These are phyloP conservation scores for Marisa cornuarietis DNA, from an alignment of 1,140 invertebrate species.

Conservation along the genomic window DNA sequence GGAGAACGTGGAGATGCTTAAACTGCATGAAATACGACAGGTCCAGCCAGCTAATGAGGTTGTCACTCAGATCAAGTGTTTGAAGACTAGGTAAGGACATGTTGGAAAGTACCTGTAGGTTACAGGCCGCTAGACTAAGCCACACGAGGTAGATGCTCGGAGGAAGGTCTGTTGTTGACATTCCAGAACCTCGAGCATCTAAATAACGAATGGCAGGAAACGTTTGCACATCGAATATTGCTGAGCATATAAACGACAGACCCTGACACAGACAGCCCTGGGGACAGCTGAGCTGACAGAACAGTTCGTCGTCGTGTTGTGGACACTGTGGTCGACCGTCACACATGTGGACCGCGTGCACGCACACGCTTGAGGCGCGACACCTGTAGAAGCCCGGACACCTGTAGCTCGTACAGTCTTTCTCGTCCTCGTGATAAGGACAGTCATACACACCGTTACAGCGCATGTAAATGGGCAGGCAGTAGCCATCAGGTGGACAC, in stretches of 20 bases:
- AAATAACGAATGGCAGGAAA: too few relatives aligned
- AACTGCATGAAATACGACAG: too few relatives aligned
- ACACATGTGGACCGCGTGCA: constrained; percentile 11
- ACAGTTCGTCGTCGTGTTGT: not conserved
- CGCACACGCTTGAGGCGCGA: not conserved
- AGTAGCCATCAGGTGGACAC: constrained; percentile 8
- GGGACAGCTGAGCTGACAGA: constrained; percentile 6
- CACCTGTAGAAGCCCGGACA: constrained; percentile 21
- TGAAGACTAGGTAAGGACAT: not conserved
- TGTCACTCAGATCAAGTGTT: not conserved
- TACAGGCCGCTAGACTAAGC: not conserved
- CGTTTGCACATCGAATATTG: not conserved
- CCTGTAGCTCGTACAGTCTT: not conserved
- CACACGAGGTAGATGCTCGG: not conserved
- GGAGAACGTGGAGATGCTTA: too few relatives aligned
- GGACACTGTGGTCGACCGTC: constrained; percentile 19
- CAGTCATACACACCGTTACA: constrained; percentile 21
- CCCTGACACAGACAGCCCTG: not conserved
- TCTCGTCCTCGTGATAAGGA: constrained; percentile 16
- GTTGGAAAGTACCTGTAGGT: not conserved
- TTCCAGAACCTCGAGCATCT: not conserved
- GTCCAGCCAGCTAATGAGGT: not conserved
- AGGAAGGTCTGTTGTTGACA: not conserved
- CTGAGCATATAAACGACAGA: not conserved
- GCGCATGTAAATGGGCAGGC: constrained; percentile 5